Percentiles rank a stretch among this genome's conserved stretches.
phyloP scores from a whole-genome alignment of 2,888 invertebrate genomes.

The Bimastos eiseni region DNA sequence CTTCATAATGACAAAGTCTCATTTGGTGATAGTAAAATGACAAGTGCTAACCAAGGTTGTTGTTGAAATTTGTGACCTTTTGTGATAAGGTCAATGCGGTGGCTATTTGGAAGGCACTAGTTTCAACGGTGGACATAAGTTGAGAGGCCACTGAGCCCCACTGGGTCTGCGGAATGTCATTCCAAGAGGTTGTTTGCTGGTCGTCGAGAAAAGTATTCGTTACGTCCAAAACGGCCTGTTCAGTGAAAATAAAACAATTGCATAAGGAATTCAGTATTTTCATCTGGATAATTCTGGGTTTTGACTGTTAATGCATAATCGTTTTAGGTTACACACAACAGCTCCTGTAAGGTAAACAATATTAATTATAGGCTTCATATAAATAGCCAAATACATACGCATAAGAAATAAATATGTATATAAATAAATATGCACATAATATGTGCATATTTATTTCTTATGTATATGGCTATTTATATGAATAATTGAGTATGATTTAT shows the following conservation, averaged over 20 bases:
- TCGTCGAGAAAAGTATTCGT: conserved; percentile 56
- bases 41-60: not conserved
- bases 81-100: conserved; percentile 38
- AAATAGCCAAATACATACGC: too few relatives aligned
- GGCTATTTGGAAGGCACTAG: conserved; percentile 57
- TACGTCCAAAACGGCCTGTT: conserved; percentile 52
- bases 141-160: conserved; percentile 55
- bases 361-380: not conserved
- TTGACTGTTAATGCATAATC: not conserved
- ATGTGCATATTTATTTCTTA: too few relatives aligned
- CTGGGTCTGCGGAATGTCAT: conserved; percentile 49
- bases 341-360: not conserved
- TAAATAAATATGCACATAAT: too few relatives aligned
- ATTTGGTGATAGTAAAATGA: not conserved
- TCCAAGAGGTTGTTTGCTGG: conserved; percentile 56
- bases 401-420: too few relatives aligned
- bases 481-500: too few relatives aligned
- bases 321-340: not conserved
- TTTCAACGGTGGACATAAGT: conserved; percentile 55
- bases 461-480: too few relatives aligned
- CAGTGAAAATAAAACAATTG: not conserved
- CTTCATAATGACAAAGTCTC: not conserved
- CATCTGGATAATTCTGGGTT: not conserved
- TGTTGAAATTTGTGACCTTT: not conserved
- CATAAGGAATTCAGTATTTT: not conserved